phyloP scores from a whole-genome alignment of 1,140 invertebrate genomes.

The Drosophila busckii region DNA sequence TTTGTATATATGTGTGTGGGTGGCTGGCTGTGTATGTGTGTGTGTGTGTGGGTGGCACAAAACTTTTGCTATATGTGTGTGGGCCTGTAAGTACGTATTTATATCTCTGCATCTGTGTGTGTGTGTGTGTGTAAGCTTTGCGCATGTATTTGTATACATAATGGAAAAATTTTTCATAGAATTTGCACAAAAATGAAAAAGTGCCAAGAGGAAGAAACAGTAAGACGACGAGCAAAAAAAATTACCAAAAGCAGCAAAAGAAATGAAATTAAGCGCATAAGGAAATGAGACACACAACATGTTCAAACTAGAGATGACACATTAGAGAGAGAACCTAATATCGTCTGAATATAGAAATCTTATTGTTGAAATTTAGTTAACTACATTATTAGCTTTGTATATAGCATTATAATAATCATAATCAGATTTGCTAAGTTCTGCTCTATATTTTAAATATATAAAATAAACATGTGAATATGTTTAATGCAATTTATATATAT shows the following conservation, averaged over 20 bases:
- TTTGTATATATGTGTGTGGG: slow-evolving; percentile 35
- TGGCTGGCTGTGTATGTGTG: slow-evolving; percentile 3
- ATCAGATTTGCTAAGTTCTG: no score
- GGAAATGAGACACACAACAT: slow-evolving; percentile 77
- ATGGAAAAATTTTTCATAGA: slow-evolving; percentile 79
- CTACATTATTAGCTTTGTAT: no score
- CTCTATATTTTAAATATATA: no score
- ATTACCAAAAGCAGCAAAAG: slow-evolving; percentile 45
- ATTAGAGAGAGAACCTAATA: no score
- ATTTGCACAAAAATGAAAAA: slow-evolving; percentile 79
- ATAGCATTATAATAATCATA: no score
- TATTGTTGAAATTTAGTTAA: no score
- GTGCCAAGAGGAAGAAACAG: slow-evolving; percentile 40
- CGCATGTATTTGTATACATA: slow-evolving; percentile 63
- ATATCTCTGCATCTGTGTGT: slow-evolving; percentile 15
- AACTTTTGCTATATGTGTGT: no score
- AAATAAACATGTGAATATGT: no score
- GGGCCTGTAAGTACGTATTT: slow-evolving; percentile 26
- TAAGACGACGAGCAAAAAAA: slow-evolving; percentile 35
- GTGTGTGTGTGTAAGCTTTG: slow-evolving; percentile 9
- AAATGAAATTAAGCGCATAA: slow-evolving; percentile 75
- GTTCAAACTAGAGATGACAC: no score
- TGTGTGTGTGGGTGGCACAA: slow-evolving; percentile 18
- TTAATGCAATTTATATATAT: no score
- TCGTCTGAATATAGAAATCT: no score